Evolutionary conservation across 2,888 invertebrate genomes (phyloP).

Genomic region (Stratiomys singularior): DNA sequence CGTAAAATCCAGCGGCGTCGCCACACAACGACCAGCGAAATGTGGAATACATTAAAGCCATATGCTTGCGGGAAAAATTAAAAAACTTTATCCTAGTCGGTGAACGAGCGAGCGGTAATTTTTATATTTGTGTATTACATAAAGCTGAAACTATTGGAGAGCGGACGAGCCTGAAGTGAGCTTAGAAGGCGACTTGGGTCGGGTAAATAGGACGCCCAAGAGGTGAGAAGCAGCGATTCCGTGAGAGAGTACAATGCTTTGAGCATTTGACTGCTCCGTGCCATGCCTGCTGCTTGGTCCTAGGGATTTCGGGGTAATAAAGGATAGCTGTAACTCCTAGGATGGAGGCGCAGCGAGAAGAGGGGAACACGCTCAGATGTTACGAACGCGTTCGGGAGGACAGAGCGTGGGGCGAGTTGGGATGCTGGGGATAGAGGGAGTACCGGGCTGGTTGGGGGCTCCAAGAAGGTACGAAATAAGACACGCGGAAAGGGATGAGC

Average conservation of each 20-base stretch:
- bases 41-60: conserved; percentile 22
- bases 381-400: neutral
- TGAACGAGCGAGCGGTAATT: conserved; percentile 11
- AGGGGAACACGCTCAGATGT: neutral
- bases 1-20: conserved; percentile 27
- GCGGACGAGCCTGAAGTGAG: conserved; percentile 11
- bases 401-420: neutral
- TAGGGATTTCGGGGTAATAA: conserved; percentile 38
- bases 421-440: conserved; percentile 25
- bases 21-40: conserved; percentile 3
- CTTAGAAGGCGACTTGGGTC: neutral
- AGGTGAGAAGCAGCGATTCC: conserved; percentile 4
- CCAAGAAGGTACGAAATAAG: neutral
- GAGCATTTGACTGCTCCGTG: conserved; percentile 25
- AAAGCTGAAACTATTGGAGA: conserved; percentile 32
- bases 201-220: conserved; percentile 11
- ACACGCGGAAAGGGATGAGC: neutral
- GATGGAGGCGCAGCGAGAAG: neutral
- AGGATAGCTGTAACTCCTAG: conserved; percentile 2
- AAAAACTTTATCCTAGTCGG: conserved; percentile 40
- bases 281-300: conserved; percentile 29
- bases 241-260: conserved; percentile 21
- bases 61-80: conserved; percentile 43
- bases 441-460: neutral
- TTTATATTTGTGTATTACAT: conserved; percentile 36